Evolutionary conservation across 2,797 vertebrate species (phyloP).

Genomic region (Enteromius viviparus): DNA sequence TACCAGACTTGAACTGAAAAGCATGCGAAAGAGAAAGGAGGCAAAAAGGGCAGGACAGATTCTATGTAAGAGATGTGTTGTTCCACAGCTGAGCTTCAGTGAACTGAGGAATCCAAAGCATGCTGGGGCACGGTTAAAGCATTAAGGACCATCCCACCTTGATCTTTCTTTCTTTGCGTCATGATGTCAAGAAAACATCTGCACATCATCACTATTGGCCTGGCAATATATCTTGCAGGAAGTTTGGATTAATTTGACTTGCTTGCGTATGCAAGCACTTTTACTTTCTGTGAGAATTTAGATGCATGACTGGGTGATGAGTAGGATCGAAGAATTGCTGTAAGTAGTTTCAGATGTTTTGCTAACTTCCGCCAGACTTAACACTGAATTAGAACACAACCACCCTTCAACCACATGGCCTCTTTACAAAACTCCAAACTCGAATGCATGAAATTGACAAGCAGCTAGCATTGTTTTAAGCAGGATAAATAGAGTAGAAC

Average conservation of each 20-base stretch:
- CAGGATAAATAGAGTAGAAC: slow-evolving; percentile 11
- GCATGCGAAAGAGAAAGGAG: neutral
- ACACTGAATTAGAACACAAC: neutral
- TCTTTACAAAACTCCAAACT: neutral
- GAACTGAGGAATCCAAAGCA: slow-evolving; percentile 26
- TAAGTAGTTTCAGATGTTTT: slow-evolving; percentile 8
- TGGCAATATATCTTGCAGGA: neutral
- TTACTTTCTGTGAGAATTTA: neutral
- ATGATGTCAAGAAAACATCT: slow-evolving; percentile 11
- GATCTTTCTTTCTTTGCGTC: neutral
- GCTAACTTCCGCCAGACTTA: neutral
- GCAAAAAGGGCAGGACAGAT: neutral
- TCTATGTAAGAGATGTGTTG: neutral
- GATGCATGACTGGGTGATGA: neutral
- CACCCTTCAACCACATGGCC: neutral
- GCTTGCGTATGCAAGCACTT: neutral
- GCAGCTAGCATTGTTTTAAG: slow-evolving; percentile 24
- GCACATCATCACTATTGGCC: neutral
- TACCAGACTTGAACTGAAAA: neutral
- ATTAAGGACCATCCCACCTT: slow-evolving; percentile 23
- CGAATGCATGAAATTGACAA: neutral
- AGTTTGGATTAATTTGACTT: neutral
- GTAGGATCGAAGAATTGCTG: neutral
- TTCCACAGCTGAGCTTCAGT: neutral
- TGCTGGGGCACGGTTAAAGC: slow-evolving; percentile 4